Evolutionary conservation across 64 coral and sea anemone genomes (phyloP), one percentile per base, ranked within the genome.

Genomic region (Stichodactyla helianthus): DNA sequence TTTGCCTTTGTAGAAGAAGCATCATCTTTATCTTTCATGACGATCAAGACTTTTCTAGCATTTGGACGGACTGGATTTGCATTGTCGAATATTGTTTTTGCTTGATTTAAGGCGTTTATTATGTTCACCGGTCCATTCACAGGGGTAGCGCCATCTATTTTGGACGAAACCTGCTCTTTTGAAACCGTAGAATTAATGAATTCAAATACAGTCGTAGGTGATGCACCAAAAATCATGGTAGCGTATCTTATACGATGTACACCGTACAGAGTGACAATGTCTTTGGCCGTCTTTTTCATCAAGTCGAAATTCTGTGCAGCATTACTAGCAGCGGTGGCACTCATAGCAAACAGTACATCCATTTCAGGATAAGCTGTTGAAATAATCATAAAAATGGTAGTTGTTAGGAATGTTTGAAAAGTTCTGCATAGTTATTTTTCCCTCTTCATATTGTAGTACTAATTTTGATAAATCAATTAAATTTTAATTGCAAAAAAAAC

Each of bases 311-410:
- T 63, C 50, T 35, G 44, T 58, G 59, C 59, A 25, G 91, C 85
- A 35, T 82, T 60, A 53, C 50, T 54, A 20, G 50, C 15, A 77
- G 94, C 93, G 16, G 94, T 89, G 53, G 94, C 88, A n/a, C 91
- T 96, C 20, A 96, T 50, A 65, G 94, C 88, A 76, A 96, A 90
- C 71, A 82, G 63, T 11, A 96, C 16, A 59, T 96, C 91, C n/a
- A 92, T 89, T 7, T 87, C 52, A 13, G 94, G 83, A 59, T 60
- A 57, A 7, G 59, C 83, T 84, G 55, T 84, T 10, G 4, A 71
- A 71, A 71, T 71, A 8, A 19, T 17, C 52, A 81, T 54, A 81
- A 10, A 81, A 81, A 81, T 65, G 62, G 62, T 44, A 44, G 35
- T 44, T 44, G 35, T 44, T 44, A 44, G 35, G 35, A 44, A 44